These are phyloP conservation scores for Apotomis turbidana DNA, from an alignment of 2,888 invertebrate species.

Conservation along the genomic window DNA sequence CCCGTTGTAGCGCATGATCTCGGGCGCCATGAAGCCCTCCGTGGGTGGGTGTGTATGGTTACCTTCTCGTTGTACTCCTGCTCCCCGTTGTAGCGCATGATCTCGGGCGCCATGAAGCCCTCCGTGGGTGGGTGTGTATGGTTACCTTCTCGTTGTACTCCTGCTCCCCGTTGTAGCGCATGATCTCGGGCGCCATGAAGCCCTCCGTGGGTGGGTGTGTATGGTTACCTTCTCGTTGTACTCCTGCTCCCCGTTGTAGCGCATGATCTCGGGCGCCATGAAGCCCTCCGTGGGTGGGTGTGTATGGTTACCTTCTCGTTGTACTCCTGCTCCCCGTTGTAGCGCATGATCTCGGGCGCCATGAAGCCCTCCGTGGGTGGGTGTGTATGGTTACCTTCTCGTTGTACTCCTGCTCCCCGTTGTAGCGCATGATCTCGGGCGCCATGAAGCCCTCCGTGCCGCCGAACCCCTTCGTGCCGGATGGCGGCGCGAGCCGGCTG, in stretches of 20 bases:
- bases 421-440: conserved; percentile 98
- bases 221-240: conserved; percentile 95
- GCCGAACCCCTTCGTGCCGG: conserved; percentile 98
- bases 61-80: conserved; percentile 99
- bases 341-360: conserved; percentile 99
- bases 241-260: conserved; percentile 99
- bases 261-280: conserved; percentile 99
- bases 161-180: conserved; percentile 98
- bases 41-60: conserved; percentile 74
- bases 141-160: conserved; percentile 97
- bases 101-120: conserved; percentile 99
- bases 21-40: conserved; percentile 99
- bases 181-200: conserved; percentile 99
- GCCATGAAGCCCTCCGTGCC: conserved; percentile 99
- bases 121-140: conserved; percentile 84
- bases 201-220: conserved; percentile 88
- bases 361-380: conserved; percentile 92
- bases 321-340: conserved; percentile 99
- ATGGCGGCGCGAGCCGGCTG: conserved; percentile 93
- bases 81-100: conserved; percentile 98
- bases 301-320: conserved; percentile 91
- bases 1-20: conserved; percentile 98
- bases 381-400: conserved; percentile 88
- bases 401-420: conserved; percentile 99
- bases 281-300: conserved; percentile 92